A percentile compares a stretch with the other conserved stretches of the same genome.
Evolutionary conservation across 2,888 invertebrate genomes (phyloP).

Genomic region (Calliopum simillimum): DNA sequence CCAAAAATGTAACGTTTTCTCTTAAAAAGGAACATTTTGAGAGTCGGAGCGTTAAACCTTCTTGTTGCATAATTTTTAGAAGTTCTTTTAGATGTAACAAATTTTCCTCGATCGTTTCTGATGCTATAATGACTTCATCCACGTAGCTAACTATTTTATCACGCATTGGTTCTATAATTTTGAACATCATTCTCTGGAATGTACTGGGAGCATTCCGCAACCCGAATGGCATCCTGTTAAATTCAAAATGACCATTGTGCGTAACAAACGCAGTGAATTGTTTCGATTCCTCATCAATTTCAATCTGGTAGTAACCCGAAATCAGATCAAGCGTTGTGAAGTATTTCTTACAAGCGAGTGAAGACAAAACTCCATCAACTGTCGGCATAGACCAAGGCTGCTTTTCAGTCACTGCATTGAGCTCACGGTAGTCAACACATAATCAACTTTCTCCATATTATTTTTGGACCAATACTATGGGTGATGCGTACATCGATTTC

Average conservation of each 20-base stretch:
- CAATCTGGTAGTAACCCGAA: constrained; percentile 39
- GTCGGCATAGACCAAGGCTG: constrained; percentile 37
- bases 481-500: constrained; percentile 24
- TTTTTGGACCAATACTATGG: constrained; percentile 31
- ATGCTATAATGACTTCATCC: constrained; percentile 24
- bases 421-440: constrained; percentile 31
- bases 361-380: constrained; percentile 47
- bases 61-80: constrained; percentile 11
- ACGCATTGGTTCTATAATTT: background rate
- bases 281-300: constrained; percentile 33
- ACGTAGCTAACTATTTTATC: constrained; percentile 13
- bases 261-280: constrained; percentile 30
- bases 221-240: constrained; percentile 9
- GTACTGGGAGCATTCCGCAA: constrained; percentile 4
- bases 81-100: constrained; percentile 27
- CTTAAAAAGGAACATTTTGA: constrained; percentile 9
- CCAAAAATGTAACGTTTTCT: background rate
- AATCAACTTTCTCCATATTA: constrained; percentile 60
- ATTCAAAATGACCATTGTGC: background rate
- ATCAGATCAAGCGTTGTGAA: constrained; percentile 26
- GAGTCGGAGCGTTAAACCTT: constrained; percentile 33
- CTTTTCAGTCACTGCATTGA: constrained; percentile 42
- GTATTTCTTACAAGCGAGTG: constrained; percentile 57
- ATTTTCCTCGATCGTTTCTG: constrained; percentile 26
- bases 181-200: constrained; percentile 42